A percentile compares a stretch with the other conserved stretches of the same genome.
phyloP scores from a whole-genome alignment of 2,888 invertebrate genomes.

The Hypercompe scribonia region DNA sequence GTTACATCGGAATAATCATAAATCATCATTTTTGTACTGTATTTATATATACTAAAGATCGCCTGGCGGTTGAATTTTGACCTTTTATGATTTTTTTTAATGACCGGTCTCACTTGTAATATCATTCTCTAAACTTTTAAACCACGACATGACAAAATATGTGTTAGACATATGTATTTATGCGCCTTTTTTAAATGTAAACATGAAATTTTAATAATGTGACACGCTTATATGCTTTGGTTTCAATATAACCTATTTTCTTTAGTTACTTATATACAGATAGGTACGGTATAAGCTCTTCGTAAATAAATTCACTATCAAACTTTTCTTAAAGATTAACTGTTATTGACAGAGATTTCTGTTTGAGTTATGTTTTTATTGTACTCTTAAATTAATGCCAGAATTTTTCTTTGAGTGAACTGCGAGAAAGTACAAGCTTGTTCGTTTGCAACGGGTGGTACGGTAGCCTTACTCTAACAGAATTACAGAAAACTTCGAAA shows the following conservation, averaged over 20 bases:
- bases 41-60: not conserved
- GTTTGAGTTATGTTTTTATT: not conserved
- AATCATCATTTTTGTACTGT: constrained; percentile 36
- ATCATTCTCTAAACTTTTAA: not conserved
- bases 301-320: not conserved
- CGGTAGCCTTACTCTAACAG: constrained; percentile 37
- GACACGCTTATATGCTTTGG: not conserved
- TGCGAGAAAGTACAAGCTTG: constrained; percentile 40
- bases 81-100: not conserved
- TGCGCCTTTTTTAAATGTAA: not conserved
- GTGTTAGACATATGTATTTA: not conserved
- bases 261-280: not conserved
- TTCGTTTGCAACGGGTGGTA: constrained; percentile 46
- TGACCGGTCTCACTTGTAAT: not conserved
- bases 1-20: constrained; percentile 31
- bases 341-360: not conserved
- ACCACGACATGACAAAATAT: not conserved
- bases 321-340: not conserved
- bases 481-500: constrained; percentile 35
- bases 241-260: too few relatives aligned
- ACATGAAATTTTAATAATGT: not conserved
- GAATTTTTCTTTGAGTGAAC: constrained; percentile 14
- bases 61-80: not conserved
- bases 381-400: constrained; percentile 28
- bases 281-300: constrained; percentile 30